These are phyloP conservation scores for Lepidonotus clava DNA, from an alignment of 2,888 invertebrate genomes.

Conservation along the genomic window DNA sequence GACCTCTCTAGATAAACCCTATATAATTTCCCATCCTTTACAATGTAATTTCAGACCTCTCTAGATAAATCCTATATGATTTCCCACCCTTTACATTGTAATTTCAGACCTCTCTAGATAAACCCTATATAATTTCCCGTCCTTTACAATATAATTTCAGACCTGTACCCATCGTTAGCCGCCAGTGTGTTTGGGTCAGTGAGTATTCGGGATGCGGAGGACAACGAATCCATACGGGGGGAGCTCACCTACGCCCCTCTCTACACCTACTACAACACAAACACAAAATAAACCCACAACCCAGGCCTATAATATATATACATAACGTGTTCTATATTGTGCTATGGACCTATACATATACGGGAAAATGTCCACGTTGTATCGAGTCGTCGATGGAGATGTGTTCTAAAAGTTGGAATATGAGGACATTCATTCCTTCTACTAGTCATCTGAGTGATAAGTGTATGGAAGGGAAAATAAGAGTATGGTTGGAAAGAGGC, in stretches of 20 bases:
- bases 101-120: no score
- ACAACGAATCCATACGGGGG: conserved; percentile 60
- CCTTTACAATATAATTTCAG: conserved; percentile 12
- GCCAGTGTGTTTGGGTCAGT: conserved; percentile 63
- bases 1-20: background rate
- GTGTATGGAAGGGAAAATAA: background rate
- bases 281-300: background rate
- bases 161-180: conserved; percentile 48
- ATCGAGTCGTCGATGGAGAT: background rate
- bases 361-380: background rate
- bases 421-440: background rate
- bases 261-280: conserved; percentile 62
- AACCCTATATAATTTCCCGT: no score
- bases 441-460: background rate
- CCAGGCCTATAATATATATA: background rate
- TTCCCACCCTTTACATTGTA: no score
- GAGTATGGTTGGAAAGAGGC: background rate
- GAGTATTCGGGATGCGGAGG: conserved; percentile 62
- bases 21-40: background rate
- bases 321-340: background rate
- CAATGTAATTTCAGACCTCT: conserved; percentile 37
- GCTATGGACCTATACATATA: background rate
- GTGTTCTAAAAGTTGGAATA: background rate
- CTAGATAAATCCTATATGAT: no score
- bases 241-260: conserved; percentile 62